Evolutionary conservation across 2,113 vertebrate genomes (phyloP).

Genomic region (Acanthochromis polyacanthus): DNA sequence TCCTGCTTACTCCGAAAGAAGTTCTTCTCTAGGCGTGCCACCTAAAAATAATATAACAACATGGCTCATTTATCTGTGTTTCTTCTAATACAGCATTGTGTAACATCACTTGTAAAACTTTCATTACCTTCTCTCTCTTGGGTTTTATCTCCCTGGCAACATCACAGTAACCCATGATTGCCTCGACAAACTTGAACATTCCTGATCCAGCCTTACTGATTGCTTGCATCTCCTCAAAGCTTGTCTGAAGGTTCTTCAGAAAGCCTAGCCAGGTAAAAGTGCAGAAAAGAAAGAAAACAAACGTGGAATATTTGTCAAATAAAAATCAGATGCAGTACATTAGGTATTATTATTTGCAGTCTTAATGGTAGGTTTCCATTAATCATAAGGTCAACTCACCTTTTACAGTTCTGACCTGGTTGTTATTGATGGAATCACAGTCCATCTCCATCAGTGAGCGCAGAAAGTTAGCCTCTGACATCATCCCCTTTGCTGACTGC

Average conservation of each 20-base stretch:
- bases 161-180: slow-evolving; percentile 94
- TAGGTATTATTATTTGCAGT: not conserved
- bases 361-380: not conserved
- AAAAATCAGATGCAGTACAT: not conserved
- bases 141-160: slow-evolving; percentile 93
- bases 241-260: slow-evolving; percentile 91
- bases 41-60: slow-evolving; percentile 77
- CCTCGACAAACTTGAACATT: slow-evolving; percentile 96
- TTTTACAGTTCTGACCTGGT: slow-evolving; percentile 90
- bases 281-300: not conserved
- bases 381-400: slow-evolving; percentile 75
- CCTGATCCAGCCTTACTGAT: slow-evolving; percentile 96
- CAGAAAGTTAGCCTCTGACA: slow-evolving; percentile 96
- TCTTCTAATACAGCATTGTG: not conserved
- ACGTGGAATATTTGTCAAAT: not conserved
- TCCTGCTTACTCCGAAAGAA: slow-evolving; percentile 90
- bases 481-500: slow-evolving; percentile 95
- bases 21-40: slow-evolving; percentile 92
- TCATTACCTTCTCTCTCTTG: slow-evolving; percentile 93
- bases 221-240: slow-evolving; percentile 91
- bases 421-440: slow-evolving; percentile 87
- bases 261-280: slow-evolving; percentile 83
- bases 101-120: not conserved
- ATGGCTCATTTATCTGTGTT: not conserved
- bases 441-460: slow-evolving; percentile 92